Evolutionary conservation across 92 coral and sea anemone genomes (phyloP).

Genomic region (Siderastrea radians): DNA sequence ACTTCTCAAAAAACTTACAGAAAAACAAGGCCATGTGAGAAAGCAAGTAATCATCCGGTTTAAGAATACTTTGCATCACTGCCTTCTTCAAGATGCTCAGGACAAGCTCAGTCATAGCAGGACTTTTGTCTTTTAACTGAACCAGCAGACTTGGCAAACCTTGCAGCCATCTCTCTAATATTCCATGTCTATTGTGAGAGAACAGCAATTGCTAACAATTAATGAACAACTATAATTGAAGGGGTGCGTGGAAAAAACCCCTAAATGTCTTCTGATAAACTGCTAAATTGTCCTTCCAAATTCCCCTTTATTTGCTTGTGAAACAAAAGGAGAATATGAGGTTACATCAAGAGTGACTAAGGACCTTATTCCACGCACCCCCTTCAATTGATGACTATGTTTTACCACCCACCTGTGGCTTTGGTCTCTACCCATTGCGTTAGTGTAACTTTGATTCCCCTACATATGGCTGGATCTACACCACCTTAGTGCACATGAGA

Average conservation of each 20-base stretch:
- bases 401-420: too few species aligned
- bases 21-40: constrained; percentile 29
- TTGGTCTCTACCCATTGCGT: too few species aligned
- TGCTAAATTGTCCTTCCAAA: background rate
- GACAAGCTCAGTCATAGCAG: constrained; percentile 64
- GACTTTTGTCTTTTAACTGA: constrained; percentile 60
- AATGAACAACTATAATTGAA: too few species aligned
- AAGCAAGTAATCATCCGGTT: constrained; percentile 1
- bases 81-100: constrained; percentile 62
- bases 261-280: background rate
- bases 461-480: too few species aligned
- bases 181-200: constrained; percentile 16
- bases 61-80: constrained; percentile 40
- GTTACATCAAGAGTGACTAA: too few species aligned
- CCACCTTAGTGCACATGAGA: too few species aligned
- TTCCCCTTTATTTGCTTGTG: background rate
- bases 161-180: constrained; percentile 64
- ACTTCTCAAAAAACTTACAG: constrained; percentile 10
- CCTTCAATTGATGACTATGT: too few species aligned
- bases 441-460: too few species aligned
- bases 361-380: background rate
- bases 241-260: too few species aligned
- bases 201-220: background rate
- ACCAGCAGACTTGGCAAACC: constrained; percentile 74
- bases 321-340: too few species aligned